These are phyloP conservation scores for Agelas oroides DNA, from an alignment of 37 sponge, comb jelly and placozoan species.

Conservation along the genomic window DNA sequence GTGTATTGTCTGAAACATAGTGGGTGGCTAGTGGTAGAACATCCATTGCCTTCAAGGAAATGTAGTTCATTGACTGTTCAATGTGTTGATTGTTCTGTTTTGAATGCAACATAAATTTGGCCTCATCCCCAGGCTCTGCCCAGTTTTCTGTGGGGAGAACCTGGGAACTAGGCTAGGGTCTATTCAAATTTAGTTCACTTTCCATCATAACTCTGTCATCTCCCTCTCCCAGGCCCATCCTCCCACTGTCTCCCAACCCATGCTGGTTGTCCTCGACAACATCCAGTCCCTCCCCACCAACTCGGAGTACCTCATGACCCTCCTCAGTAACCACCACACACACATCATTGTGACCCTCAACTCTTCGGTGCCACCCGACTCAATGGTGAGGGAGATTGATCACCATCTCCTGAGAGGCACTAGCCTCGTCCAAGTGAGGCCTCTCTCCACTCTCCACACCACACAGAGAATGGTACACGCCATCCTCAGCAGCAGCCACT, in stretches of 20 bases:
- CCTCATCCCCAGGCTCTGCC: too few species aligned
- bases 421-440: neutral
- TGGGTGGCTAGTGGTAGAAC: too few species aligned
- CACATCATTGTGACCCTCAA: conserved; percentile 24
- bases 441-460: conserved; percentile 40
- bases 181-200: too few species aligned
- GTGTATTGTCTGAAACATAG: too few species aligned
- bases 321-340: conserved; percentile 14
- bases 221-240: too few species aligned
- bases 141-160: too few species aligned
- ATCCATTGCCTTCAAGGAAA: too few species aligned
- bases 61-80: too few species aligned
- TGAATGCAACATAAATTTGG: too few species aligned
- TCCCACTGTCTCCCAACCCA: neutral
- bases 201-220: too few species aligned
- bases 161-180: too few species aligned
- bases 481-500: conserved; percentile 1
- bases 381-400: conserved; percentile 18
- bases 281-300: conserved; percentile 5
- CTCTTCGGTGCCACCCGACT: conserved; percentile 6
- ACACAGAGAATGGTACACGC: conserved; percentile 63
- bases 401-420: conserved; percentile 25
- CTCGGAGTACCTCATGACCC: neutral
- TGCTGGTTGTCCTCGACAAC: conserved; percentile 47
- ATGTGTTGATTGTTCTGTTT: too few species aligned